Conservation (phyloP, 2,888 invertebrate species). For the Limnephilus rhombicus region DNA sequence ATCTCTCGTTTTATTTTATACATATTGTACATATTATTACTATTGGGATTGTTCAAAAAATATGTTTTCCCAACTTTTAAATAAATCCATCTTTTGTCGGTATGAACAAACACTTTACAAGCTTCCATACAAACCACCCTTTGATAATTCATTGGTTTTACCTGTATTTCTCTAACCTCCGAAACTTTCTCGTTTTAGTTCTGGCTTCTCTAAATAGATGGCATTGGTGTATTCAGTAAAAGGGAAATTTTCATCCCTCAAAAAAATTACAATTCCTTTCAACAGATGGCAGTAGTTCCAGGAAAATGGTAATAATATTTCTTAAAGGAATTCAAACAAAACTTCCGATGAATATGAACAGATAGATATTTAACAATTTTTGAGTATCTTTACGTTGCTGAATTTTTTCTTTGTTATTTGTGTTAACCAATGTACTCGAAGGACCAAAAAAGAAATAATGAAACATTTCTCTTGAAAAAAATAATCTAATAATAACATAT, state of each 20-base stretch:
- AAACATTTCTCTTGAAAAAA: accelerated
- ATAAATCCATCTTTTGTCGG: not conserved
- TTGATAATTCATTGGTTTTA: not conserved
- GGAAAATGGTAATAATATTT: not conserved
- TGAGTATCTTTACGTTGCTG: not conserved
- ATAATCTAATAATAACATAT: not conserved
- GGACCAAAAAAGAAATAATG: not conserved
- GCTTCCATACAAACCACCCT: not conserved
- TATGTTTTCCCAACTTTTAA: not conserved
- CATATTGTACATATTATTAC: too few relatives aligned
- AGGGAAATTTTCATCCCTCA: not conserved
- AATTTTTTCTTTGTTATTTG: not conserved
- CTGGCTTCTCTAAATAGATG: not conserved
- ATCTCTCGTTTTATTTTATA: too few relatives aligned
- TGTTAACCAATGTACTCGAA: not conserved
- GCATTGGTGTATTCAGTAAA: not conserved
- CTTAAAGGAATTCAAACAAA: not conserved
- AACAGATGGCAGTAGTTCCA: not conserved
- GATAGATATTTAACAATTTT: not conserved
- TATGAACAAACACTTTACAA: not conserved
- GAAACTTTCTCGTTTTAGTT: not conserved
- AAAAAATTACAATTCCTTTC: not conserved
- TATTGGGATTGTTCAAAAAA: too few relatives aligned
- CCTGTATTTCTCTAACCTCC: not conserved
- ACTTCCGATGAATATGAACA: not conserved